A percentile compares a stretch with the other conserved stretches of the same genome.
Conservation (phyloP, 2,888 invertebrate genomes). For the Chaetogeoica ovagalla region DNA sequence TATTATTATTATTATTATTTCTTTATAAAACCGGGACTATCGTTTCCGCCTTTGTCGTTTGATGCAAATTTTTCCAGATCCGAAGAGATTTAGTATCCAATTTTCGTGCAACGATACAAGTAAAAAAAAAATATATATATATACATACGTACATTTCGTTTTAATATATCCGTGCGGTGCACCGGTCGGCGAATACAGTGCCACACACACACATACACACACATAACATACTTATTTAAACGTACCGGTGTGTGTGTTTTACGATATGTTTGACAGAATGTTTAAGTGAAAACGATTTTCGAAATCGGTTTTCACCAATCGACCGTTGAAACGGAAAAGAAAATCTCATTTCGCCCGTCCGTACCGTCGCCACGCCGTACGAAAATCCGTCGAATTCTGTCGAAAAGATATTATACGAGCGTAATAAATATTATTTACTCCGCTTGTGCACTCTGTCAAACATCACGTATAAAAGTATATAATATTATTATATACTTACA, state of each 20-base stretch:
- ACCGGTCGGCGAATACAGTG: background rate
- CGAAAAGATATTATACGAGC: constrained; percentile 6
- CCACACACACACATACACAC: background rate
- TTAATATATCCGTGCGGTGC: background rate
- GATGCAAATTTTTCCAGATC: constrained; percentile 3
- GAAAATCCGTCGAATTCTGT: background rate
- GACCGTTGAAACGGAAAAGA: background rate
- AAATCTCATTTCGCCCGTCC: background rate
- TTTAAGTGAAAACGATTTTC: constrained; percentile 35
- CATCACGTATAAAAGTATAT: no score
- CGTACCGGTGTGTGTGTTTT: background rate
- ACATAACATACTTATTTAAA: no score
- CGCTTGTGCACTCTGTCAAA: constrained; percentile 13
- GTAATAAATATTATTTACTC: constrained; percentile 27
- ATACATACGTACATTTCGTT: background rate
- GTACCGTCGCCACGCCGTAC: background rate
- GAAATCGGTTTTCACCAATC: constrained; percentile 8
- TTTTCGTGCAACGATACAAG: constrained; percentile 10
- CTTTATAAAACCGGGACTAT: background rate
- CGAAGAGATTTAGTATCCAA: constrained; percentile 20
- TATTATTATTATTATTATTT: constrained; percentile 21
- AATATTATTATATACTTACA: no score
- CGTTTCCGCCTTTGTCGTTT: background rate
- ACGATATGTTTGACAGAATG: constrained; percentile 26
- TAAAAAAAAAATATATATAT: background rate